These are phyloP conservation scores for Lithophane leautieri DNA, from an alignment of 2,888 invertebrate genomes.

Conservation along the genomic window DNA sequence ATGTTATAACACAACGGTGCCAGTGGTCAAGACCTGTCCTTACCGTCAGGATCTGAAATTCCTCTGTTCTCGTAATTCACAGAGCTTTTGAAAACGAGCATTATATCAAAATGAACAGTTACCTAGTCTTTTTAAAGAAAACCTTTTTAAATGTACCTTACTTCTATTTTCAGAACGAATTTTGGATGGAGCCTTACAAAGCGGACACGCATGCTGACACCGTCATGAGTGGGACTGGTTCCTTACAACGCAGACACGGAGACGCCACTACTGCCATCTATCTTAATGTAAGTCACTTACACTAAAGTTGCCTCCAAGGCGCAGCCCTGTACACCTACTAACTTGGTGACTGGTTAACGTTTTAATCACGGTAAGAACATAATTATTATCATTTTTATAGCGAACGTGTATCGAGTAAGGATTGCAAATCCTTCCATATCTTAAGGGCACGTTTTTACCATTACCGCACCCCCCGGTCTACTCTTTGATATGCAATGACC, in stretches of 20 bases:
- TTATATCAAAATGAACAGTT: neutral
- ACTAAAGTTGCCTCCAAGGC: too few relatives aligned
- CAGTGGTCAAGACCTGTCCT: neutral
- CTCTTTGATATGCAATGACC: too few relatives aligned
- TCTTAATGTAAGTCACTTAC: conserved; percentile 78
- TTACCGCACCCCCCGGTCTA: too few relatives aligned
- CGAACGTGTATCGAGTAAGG: too few relatives aligned
- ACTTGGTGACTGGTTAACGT: too few relatives aligned
- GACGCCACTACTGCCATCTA: conserved; percentile 86
- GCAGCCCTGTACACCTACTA: too few relatives aligned
- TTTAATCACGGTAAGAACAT: too few relatives aligned
- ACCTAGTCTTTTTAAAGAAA: neutral
- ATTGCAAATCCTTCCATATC: too few relatives aligned
- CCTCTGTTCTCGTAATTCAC: neutral
- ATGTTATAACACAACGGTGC: neutral
- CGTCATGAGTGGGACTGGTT: conserved; percentile 82
- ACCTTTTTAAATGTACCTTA: neutral
- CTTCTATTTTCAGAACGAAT: conserved; percentile 80
- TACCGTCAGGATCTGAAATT: neutral
- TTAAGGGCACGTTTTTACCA: too few relatives aligned
- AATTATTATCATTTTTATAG: too few relatives aligned
- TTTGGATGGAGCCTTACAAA: conserved; percentile 87
- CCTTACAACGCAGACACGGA: conserved; percentile 77
- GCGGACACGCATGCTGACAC: conserved; percentile 78
- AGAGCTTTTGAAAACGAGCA: neutral